Percentiles rank a stretch among this genome's conserved stretches.
These are phyloP conservation scores for Mola mola DNA, from an alignment of 2,113 vertebrate species.

Conservation along the genomic window DNA sequence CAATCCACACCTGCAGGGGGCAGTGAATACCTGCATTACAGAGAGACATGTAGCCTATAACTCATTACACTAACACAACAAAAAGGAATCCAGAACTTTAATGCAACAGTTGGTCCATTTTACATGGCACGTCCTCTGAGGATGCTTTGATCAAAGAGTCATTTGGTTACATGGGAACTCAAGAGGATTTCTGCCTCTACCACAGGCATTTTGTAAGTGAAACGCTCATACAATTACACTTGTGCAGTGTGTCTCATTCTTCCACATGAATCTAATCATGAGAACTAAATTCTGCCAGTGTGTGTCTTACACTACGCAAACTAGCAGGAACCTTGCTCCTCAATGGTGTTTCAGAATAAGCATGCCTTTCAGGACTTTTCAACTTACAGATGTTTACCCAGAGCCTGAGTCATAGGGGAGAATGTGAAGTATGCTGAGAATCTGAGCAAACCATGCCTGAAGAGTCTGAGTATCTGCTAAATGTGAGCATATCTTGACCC, in stretches of 20 bases:
- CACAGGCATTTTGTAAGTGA: neutral
- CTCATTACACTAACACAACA: slow-evolving; percentile 4
- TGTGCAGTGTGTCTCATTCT: neutral
- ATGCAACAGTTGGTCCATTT: neutral
- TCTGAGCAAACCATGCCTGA: slow-evolving; percentile 58
- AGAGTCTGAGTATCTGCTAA: slow-evolving; percentile 44
- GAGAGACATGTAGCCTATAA: neutral
- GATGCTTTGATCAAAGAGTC: neutral
- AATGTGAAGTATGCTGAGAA: slow-evolving; percentile 70
- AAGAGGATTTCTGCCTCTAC: neutral
- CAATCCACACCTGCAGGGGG: slow-evolving; percentile 70
- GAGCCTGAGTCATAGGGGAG: slow-evolving; percentile 42
- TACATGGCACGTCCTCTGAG: neutral
- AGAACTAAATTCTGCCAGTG: slow-evolving; percentile 23
- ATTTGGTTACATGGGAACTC: neutral
- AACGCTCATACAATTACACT: slow-evolving; percentile 1
- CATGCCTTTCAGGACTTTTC: slow-evolving; percentile 34
- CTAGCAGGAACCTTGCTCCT: slow-evolving; percentile 12
- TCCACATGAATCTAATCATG: slow-evolving; percentile 13
- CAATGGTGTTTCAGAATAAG: slow-evolving; percentile 20
- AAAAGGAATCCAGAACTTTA: slow-evolving; percentile 1
- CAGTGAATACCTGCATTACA: slow-evolving; percentile 51
- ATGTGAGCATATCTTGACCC: slow-evolving; percentile 23
- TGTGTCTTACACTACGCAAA: slow-evolving; percentile 26
- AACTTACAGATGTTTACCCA: slow-evolving; percentile 60